A percentile compares a stretch with the other conserved stretches of the same genome.
These are phyloP conservation scores for Echinometra lucunter DNA, from an alignment of 53 echinoderm and acorn worm species.

Conservation along the genomic window DNA sequence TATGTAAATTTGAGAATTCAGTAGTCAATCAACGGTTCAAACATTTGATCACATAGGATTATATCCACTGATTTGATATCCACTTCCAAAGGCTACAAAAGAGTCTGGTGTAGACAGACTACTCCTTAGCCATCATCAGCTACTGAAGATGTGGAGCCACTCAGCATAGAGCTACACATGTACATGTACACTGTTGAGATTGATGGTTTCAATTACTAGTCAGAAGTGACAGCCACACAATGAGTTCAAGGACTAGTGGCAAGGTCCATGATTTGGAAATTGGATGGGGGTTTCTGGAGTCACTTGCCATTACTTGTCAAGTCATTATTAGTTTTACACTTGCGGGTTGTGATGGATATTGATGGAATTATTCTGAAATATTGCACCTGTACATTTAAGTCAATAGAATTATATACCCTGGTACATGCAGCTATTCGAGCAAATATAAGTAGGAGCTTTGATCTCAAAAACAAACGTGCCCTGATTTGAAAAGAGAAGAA, in stretches of 20 bases:
- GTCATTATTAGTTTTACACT: neutral
- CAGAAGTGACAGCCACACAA: neutral
- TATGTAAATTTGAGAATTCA: too few relatives aligned
- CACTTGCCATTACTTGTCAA: slow-evolving; percentile 6
- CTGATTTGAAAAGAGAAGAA: too few relatives aligned
- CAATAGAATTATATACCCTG: too few relatives aligned
- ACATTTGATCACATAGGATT: too few relatives aligned
- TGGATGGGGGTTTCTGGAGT: slow-evolving; percentile 6
- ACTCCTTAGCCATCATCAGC: neutral
- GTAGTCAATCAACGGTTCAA: too few relatives aligned
- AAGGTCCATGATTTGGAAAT: neutral
- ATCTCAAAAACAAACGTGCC: too few relatives aligned
- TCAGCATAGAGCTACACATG: neutral
- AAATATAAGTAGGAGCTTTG: too few relatives aligned
- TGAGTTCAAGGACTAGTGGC: neutral
- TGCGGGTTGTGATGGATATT: neutral
- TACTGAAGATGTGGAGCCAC: slow-evolving; percentile 20
- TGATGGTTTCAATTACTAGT: slow-evolving; percentile 20
- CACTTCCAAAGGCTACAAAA: neutral
- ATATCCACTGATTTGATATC: too few relatives aligned
- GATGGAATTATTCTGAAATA: neutral
- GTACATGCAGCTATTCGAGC: too few relatives aligned
- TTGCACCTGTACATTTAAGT: too few relatives aligned
- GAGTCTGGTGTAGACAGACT: neutral
- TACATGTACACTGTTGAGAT: slow-evolving; percentile 41